Conservation (phyloP, 2,113 vertebrate species). For the Triplophysa siluroides region DNA sequence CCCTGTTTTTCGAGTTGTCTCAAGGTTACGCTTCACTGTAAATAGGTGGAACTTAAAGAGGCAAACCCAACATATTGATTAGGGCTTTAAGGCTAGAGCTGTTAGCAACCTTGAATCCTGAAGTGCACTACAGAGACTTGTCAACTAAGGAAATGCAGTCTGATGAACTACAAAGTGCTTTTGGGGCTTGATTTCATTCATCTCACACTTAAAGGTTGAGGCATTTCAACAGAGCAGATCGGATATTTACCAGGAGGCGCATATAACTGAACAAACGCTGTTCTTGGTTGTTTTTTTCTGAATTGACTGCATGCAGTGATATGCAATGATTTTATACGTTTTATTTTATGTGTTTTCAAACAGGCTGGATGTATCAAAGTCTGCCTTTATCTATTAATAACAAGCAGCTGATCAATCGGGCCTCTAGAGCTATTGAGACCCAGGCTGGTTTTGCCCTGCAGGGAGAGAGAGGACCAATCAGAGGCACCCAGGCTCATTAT, state of each 20-base stretch:
- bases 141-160: slow-evolving; percentile 51
- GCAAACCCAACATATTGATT: slow-evolving; percentile 66
- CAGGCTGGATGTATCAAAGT: slow-evolving; percentile 61
- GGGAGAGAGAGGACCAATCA: slow-evolving; percentile 54
- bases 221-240: not conserved
- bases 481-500: slow-evolving; percentile 49
- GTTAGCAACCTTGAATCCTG: slow-evolving; percentile 63
- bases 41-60: slow-evolving; percentile 54
- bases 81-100: slow-evolving; percentile 57
- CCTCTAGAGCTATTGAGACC: slow-evolving; percentile 56
- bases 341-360: slow-evolving; percentile 31
- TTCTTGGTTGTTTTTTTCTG: not conserved
- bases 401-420: slow-evolving; percentile 69
- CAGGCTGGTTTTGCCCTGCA: slow-evolving; percentile 57
- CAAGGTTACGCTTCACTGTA: slow-evolving; percentile 61
- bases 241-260: slow-evolving; percentile 4
- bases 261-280: not conserved
- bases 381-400: slow-evolving; percentile 68
- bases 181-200: slow-evolving; percentile 32
- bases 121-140: slow-evolving; percentile 52
- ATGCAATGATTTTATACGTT: not conserved
- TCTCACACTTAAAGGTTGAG: not conserved
- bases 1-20: slow-evolving; percentile 47
- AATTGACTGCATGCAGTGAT: not conserved
- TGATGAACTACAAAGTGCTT: slow-evolving; percentile 32